These are phyloP conservation scores for Phymatocera aterrima DNA, from an alignment of 2,888 invertebrate genomes.

Conservation along the genomic window DNA sequence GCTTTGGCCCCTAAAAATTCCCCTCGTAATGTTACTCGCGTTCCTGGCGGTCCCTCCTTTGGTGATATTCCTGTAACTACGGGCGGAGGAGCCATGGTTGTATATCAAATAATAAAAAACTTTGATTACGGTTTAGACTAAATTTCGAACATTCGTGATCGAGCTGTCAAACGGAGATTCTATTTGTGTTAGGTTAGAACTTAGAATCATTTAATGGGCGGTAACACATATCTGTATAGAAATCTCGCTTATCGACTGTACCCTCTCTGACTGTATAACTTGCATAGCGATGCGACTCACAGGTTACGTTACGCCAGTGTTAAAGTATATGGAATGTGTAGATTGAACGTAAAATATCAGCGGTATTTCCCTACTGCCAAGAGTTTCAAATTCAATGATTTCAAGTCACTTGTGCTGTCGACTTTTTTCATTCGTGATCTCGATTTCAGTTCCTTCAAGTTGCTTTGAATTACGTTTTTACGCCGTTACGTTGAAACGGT, in stretches of 20 bases:
- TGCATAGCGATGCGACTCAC: background rate
- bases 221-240: background rate
- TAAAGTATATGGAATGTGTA: background rate
- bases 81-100: conserved; percentile 84
- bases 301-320: background rate
- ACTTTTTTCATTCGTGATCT: background rate
- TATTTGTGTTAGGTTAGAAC: background rate
- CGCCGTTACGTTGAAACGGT: conserved; percentile 18
- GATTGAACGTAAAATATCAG: background rate
- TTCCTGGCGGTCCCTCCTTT: conserved; percentile 98
- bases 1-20: conserved; percentile 94
- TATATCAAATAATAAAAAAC: background rate
- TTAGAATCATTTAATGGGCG: too few relatives aligned
- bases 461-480: background rate
- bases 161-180: conserved; percentile 8
- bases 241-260: conserved; percentile 1
- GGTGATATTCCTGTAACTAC: conserved; percentile 98
- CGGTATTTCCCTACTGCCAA: background rate
- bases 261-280: background rate
- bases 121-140: background rate
- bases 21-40: conserved; percentile 94
- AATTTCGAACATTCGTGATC: background rate
- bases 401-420: background rate
- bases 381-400: background rate
- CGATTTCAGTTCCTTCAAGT: too few relatives aligned